phyloP scores from a whole-genome alignment of 53 echinoderm and acorn worm genomes.

The Stichopus horrens region DNA sequence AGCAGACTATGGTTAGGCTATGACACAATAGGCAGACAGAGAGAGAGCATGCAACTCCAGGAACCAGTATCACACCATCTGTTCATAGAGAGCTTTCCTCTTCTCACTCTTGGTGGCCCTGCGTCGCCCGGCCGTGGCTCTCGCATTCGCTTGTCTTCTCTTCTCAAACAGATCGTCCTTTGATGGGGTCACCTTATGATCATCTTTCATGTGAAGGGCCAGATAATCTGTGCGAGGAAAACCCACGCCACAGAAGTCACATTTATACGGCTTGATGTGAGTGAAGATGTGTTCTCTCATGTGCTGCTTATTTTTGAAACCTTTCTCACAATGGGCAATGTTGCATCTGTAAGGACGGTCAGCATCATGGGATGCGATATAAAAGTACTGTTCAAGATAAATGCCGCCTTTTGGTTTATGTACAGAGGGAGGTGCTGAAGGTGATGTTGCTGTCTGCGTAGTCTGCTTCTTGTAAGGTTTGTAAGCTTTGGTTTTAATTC shows the following conservation, averaged over 20 bases:
- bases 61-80: neutral
- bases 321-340: conserved; percentile 75
- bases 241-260: conserved; percentile 79
- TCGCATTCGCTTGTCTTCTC: conserved; percentile 85
- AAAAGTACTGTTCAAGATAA: conserved; percentile 71
- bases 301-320: conserved; percentile 93
- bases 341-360: conserved; percentile 72
- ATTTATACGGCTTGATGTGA: conserved; percentile 91
- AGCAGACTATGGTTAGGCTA: too few relatives aligned
- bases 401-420: conserved; percentile 44
- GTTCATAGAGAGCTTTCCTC: conserved; percentile 40
- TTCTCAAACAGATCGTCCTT: conserved; percentile 83
- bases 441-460: neutral
- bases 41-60: neutral
- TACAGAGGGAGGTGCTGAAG: neutral
- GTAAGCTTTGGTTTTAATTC: neutral
- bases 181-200: conserved; percentile 79
- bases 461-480: neutral
- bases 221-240: conserved; percentile 96
- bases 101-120: conserved; percentile 73
- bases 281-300: conserved; percentile 98
- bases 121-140: conserved; percentile 76
- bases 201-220: conserved; percentile 93
- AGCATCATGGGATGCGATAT: conserved; percentile 35
- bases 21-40: too few relatives aligned